Evolutionary conservation across 1,140 invertebrate species (phyloP).

Genomic region (Drosophila sulfurigaster): DNA sequence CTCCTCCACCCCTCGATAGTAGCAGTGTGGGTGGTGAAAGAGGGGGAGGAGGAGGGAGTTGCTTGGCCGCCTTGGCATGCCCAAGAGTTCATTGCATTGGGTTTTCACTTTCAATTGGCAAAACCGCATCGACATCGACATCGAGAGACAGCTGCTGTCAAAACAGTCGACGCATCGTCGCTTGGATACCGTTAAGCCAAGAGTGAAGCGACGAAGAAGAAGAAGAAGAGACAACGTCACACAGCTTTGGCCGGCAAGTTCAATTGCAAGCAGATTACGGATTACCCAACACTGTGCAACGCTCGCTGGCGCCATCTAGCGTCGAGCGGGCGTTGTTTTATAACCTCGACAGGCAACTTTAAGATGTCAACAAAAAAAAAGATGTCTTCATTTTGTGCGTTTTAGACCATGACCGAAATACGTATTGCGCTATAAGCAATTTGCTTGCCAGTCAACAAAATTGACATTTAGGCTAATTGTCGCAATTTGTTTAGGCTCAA

Average conservation of each 20-base stretch:
- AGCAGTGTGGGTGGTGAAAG: not conserved
- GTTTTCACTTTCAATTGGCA: conserved; percentile 57
- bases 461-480: conserved; percentile 46
- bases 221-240: no score
- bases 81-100: conserved; percentile 53
- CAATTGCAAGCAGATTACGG: conserved; percentile 14
- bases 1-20: not conserved
- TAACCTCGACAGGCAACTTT: conserved; percentile 8
- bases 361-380: conserved; percentile 17
- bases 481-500: conserved; percentile 26
- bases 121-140: conserved; percentile 42
- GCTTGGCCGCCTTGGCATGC: conserved; percentile 39
- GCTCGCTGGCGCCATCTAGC: conserved; percentile 39
- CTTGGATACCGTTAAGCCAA: conserved; percentile 10
- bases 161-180: conserved; percentile 30
- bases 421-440: conserved; percentile 25
- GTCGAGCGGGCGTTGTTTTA: not conserved
- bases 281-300: not conserved
- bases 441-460: conserved; percentile 14
- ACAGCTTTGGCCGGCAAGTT: conserved; percentile 38
- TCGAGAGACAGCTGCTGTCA: conserved; percentile 41
- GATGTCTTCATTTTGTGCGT: conserved; percentile 41
- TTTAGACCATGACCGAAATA: conserved; percentile 43
- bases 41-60: conserved; percentile 36
- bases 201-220: not conserved